Evolutionary conservation across 2,888 invertebrate species (phyloP), one percentile per base, ranked within the genome.

Genomic region (Anagyrus pseudococci): DNA sequence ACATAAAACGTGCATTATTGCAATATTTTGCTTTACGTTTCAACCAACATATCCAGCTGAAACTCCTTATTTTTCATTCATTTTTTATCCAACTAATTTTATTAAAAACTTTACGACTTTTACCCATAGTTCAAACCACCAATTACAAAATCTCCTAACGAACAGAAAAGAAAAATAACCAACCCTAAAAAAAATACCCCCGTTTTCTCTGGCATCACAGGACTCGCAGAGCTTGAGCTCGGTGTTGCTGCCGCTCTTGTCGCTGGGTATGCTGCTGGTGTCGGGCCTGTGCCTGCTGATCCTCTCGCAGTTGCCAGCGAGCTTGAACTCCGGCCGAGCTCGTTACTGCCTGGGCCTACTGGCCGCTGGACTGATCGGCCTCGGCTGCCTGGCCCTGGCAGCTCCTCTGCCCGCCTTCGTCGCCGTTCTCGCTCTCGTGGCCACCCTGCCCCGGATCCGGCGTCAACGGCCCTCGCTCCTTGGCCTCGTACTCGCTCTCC

Each of bases 361-460:
- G 62, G 87, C 88, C 57, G 86, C 88, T 2, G 75, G 82, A 29
- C 82, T 84, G 47, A 82, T 89, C 0, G 87, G 88, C 0, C 10
- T 59, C 6, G 66, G 66, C 4, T 46, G 64, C 15, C 23, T 66
- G 2, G 48, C 26, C 26, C 82, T 88, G 72, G 87, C 85, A 0
- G 87, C 87, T 3, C 87, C 87, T 13, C 74, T 91, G 70, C 90
- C 92, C 0, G 84, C 93, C 41, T 94, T 93, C 75, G 89, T 91
- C 29, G 70, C 73, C 20, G 69, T 90, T 89, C 8, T 92, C 64
- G 85, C 86, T 4, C 83, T 93, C 75, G 90, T 93, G 0, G 84
- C 88, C 0, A 84, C 90, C 8, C 85, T 94, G 66, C 80, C 80
- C 3, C 71, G 74, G 43, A 71, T 75, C 53, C 69, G 62, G 6